Base-by-base conservation (phyloP, 1,140 invertebrate species). In the Caenorhabditis elegans region DNA sequence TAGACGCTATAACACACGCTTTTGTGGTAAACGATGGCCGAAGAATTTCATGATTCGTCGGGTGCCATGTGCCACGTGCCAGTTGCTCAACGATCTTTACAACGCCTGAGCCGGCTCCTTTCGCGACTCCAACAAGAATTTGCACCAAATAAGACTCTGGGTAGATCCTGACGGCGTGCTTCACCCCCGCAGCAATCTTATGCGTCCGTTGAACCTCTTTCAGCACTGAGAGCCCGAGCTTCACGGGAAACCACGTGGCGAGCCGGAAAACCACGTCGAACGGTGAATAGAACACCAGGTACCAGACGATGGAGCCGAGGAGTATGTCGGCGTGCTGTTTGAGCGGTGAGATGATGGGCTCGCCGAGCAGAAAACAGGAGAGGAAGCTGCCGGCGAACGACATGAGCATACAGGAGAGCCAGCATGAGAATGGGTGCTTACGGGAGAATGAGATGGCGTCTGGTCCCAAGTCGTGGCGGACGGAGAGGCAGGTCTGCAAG, bases 21-120 rank as follows among this genome's bases (percentile, higher is more conserved):
- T 99, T 99, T 4, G 97, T 98, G 82, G 95, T 94, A 91, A 98
- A 98, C 90, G 94, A 94, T n/a, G 97, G 96, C 90, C 97, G 95
- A 93, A 99, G 95, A 83, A 98, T 94, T 92, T 99, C 97, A 93
- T 98, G 96, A 19, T 96, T 94, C 3, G 94, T 95, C 10, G 97
- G 97, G 49, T 96, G 96, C 97, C 97, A 99, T 24, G 96, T 94
- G 24, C 97, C 97, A 83, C 97, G 93, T 84, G 98, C 93, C 0
- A 99, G 92, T 83, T 92, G 84, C 90, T 98, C 96, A 76, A 96
- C 92, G 34, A 97, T 90, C 91, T 94, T 96, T 53, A 95, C 94
- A 89, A 97, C 97, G 55, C 95, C 95, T 75, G 95, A 94, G 24
- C 95, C 96, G 90, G 97, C 97, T 83, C 96, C 89, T 48, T 89